Conservation (phyloP, 2,888 invertebrate species). For the Tipula vernalis region DNA sequence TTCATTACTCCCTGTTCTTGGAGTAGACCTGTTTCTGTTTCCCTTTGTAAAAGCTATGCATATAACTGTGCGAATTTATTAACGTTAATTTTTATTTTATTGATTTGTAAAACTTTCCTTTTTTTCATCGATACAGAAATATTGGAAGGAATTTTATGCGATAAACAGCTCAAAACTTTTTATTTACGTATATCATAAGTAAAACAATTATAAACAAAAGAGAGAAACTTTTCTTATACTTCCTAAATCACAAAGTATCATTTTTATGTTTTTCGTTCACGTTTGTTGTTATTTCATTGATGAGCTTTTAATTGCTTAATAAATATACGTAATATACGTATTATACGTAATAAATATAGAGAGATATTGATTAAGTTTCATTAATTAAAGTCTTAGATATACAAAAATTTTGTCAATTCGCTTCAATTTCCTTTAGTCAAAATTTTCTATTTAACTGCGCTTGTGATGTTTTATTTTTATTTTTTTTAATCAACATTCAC, state of each 20-base stretch:
- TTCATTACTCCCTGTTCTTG: too few relatives aligned
- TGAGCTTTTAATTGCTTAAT: not conserved
- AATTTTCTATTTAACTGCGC: not conserved
- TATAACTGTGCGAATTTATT: not conserved
- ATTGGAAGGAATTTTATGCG: too few relatives aligned
- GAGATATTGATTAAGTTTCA: not conserved
- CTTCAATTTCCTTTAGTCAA: not conserved
- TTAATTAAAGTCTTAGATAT: not conserved
- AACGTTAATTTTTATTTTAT: not conserved
- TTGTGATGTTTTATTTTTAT: not conserved
- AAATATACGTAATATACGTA: not conserved
- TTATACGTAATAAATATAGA: not conserved
- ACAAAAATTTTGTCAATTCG: not conserved
- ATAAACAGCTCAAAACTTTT: not conserved
- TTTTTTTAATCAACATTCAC: not conserved
- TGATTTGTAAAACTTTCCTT: not conserved
- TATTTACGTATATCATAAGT: not conserved
- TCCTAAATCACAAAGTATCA: not conserved
- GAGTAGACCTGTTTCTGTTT: too few relatives aligned
- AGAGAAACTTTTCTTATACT: not conserved
- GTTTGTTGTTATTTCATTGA: not conserved
- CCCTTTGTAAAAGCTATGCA: too few relatives aligned
- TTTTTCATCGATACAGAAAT: not conserved
- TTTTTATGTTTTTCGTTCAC: not conserved
- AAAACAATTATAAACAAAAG: not conserved